Evolutionary conservation across 1,140 invertebrate species (phyloP).

Genomic region (Panulirus ornatus): DNA sequence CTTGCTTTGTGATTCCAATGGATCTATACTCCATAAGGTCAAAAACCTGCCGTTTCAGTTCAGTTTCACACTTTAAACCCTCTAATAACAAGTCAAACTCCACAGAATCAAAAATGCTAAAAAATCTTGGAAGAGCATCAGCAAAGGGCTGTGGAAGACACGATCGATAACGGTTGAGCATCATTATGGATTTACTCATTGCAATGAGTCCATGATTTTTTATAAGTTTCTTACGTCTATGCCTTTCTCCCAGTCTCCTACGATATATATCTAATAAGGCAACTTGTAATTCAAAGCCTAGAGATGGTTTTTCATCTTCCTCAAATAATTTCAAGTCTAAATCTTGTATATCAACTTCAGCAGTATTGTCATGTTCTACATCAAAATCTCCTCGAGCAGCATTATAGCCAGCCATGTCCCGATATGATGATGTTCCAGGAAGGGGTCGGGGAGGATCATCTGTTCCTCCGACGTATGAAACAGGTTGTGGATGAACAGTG

Average conservation of each 20-base stretch:
- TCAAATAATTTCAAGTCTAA: constrained; percentile 81
- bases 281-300: constrained; percentile 83
- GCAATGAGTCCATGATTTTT: constrained; percentile 89
- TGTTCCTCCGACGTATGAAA: constrained; percentile 66
- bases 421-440: constrained; percentile 80
- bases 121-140: constrained; percentile 84
- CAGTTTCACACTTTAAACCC: constrained; percentile 84
- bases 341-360: constrained; percentile 86
- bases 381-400: constrained; percentile 92
- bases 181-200: constrained; percentile 81
- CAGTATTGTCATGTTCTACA: constrained; percentile 89
- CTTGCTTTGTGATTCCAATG: constrained; percentile 24
- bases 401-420: constrained; percentile 88
- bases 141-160: constrained; percentile 81
- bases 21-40: constrained; percentile 77
- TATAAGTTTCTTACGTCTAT: constrained; percentile 85
- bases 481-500: constrained; percentile 32
- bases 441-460: constrained; percentile 85
- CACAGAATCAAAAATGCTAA: constrained; percentile 85
- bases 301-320: constrained; percentile 80
- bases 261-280: constrained; percentile 85
- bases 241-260: constrained; percentile 85
- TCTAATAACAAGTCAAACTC: constrained; percentile 89
- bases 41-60: constrained; percentile 80
- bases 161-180: constrained; percentile 83